Base-by-base conservation (phyloP, 2,797 vertebrate genomes). In the Pterois miles region DNA sequence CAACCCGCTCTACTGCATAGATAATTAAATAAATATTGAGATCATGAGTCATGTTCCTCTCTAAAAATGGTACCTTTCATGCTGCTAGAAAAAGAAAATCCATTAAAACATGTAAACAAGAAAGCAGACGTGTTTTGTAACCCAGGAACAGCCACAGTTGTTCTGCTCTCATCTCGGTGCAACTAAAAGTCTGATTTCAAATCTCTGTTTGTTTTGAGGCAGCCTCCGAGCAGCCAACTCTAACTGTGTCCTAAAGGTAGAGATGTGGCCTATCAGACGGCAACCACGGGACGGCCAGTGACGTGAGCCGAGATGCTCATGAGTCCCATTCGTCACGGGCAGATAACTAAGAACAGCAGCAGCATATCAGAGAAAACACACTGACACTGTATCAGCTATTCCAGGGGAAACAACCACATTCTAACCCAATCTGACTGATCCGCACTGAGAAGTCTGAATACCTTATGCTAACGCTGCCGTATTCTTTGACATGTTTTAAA, bases 241-340 rank as follows among this genome's bases (percentile, higher is more conserved):
- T 33, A 7, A 11, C 22, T 40, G 58, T 83, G 78, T 89, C 90
- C 89, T 71, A 13, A 76, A 89, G 88, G 83, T 31, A 82, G 50
- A 73, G 54, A 31, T 58, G 74, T 3, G 71, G 64, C 25, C 70
- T 40, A 27, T 88, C 88, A 88, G 85, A 85, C 76, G 57, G 20
- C 14, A 74, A 85, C 88, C 92, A 93, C 83, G 92, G 73, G 89
- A 88, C 58, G 43, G 53, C 1, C 31, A 1, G 57, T 73, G 87
- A 86, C 76, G 80, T 3, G 27, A 65, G 80, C 59, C 1, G 57
- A 69, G 74, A 62, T 11, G 74, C 86, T 87, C 74, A 66, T 74
- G 76, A 74, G 82, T 66, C 72, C 57, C 23, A 4, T 65, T 65
- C 5, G 85, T 83, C 57, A 40, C 5, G 0, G 43, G 87, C 66